These are phyloP conservation scores for Pogoniulus pusillus DNA, from an alignment of 2,797 vertebrate species.

Conservation along the genomic window DNA sequence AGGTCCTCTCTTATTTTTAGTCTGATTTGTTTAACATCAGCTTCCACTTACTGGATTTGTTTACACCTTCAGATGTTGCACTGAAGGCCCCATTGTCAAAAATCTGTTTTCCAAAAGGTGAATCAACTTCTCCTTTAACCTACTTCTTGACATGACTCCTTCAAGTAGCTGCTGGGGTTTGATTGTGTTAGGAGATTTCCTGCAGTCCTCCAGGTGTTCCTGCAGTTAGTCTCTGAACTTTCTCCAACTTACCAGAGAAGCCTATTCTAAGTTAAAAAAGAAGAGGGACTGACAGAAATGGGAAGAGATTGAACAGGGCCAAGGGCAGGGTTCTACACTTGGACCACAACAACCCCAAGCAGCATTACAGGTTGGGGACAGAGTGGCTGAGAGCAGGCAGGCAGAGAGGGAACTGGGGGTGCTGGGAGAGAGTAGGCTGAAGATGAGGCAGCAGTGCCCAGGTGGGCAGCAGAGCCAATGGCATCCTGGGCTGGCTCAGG, in stretches of 20 bases:
- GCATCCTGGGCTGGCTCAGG: too few relatives aligned
- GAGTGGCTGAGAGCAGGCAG: too few relatives aligned
- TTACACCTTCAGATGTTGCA: not conserved
- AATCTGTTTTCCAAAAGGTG: not conserved
- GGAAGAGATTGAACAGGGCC: too few relatives aligned
- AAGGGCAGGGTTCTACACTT: too few relatives aligned
- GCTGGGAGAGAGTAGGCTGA: too few relatives aligned
- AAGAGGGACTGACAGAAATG: not conserved
- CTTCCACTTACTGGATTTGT: conserved; percentile 11
- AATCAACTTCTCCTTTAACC: not conserved
- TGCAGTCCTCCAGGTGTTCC: not conserved
- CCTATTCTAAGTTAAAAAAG: not conserved
- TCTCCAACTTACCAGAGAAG: not conserved
- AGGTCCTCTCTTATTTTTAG: conserved; percentile 33
- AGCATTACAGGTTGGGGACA: too few relatives aligned
- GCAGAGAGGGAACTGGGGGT: too few relatives aligned
- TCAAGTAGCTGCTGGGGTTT: not conserved
- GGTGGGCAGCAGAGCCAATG: too few relatives aligned
- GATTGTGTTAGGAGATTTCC: not conserved
- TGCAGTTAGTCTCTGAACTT: not conserved
- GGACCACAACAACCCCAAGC: too few relatives aligned
- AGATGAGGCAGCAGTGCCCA: too few relatives aligned
- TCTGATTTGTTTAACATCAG: not conserved
- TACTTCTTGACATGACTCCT: not conserved
- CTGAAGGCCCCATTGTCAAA: not conserved